A percentile compares a stretch with the other conserved stretches of the same genome.
These are phyloP conservation scores for Andricus curvator DNA, from an alignment of 2,888 invertebrate genomes.

Conservation along the genomic window DNA sequence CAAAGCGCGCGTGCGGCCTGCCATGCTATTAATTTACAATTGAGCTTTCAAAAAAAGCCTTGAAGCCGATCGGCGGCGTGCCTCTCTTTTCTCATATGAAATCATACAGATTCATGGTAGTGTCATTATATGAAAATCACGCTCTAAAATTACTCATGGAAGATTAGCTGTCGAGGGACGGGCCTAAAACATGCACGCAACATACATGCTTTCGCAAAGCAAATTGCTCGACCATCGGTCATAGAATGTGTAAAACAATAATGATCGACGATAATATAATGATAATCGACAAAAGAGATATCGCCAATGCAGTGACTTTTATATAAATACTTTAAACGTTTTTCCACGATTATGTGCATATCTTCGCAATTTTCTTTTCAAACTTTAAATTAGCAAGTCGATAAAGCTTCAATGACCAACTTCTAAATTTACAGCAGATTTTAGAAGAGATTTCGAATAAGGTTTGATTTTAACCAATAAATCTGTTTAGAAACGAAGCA, in stretches of 20 bases:
- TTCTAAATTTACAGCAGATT: not conserved
- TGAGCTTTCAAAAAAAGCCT: conserved; percentile 73
- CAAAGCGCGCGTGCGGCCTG: conserved; percentile 47
- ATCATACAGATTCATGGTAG: conserved; percentile 64
- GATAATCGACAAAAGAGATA: not conserved
- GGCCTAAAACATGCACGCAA: conserved; percentile 33
- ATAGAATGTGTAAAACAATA: conserved; percentile 7
- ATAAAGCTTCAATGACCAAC: not conserved
- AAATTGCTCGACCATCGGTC: conserved; percentile 22
- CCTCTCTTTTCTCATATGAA: conserved; percentile 65
- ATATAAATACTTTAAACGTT: not conserved
- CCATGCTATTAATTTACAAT: conserved; percentile 66
- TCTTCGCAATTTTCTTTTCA: not conserved
- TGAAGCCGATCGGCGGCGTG: conserved; percentile 60
- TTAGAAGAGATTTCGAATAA: not conserved
- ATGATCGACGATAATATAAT: conserved; percentile 1
- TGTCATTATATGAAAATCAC: conserved; percentile 65
- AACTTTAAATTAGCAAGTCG: not conserved
- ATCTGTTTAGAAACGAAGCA: too few species aligned
- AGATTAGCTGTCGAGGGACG: conserved; percentile 53
- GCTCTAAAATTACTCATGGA: conserved; percentile 65
- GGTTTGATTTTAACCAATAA: too few species aligned
- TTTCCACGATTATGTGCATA: not conserved
- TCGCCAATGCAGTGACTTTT: not conserved
- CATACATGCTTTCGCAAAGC: conserved; percentile 21